phyloP scores from a whole-genome alignment of 1,140 invertebrate species.

The Caenorhabditis brenneri region DNA sequence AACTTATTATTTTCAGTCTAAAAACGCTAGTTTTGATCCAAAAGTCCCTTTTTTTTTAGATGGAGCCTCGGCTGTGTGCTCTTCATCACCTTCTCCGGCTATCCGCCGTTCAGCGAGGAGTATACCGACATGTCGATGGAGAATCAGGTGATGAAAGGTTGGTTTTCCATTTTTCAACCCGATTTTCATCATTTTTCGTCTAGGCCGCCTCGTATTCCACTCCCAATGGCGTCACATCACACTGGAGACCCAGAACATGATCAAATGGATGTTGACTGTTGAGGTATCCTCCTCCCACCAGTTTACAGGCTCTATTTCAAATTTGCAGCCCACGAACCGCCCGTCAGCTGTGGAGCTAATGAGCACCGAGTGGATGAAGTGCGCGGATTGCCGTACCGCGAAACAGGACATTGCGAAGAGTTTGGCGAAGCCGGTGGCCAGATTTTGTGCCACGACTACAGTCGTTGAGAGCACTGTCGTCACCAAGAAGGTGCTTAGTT shows the following conservation, averaged over 20 bases:
- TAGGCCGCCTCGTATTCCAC: slow-evolving; percentile 11
- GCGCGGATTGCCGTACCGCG: background rate
- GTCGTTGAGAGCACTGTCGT: background rate
- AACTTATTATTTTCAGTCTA: background rate
- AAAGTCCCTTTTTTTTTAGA: slow-evolving; percentile 1
- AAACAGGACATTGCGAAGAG: background rate
- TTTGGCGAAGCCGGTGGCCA: background rate
- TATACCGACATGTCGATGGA: slow-evolving; percentile 24
- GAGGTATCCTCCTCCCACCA: background rate
- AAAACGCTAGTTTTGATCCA: background rate
- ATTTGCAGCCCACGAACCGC: background rate
- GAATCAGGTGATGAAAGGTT: slow-evolving; percentile 9
- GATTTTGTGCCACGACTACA: background rate
- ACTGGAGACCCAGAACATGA: background rate
- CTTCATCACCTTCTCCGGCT: slow-evolving; percentile 19
- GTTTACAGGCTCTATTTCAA: background rate
- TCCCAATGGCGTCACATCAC: slow-evolving; percentile 20
- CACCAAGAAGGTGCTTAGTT: background rate
- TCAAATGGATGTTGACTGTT: slow-evolving; percentile 19
- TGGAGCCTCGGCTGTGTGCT: slow-evolving; percentile 31
- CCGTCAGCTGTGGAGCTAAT: background rate
- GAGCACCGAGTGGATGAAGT: slow-evolving; percentile 27
- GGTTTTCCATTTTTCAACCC: background rate
- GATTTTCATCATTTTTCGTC: background rate
- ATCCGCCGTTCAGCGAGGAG: slow-evolving; percentile 37